Base-by-base conservation (phyloP, 2,888 invertebrate genomes). In the Drosophila pullipes region DNA sequence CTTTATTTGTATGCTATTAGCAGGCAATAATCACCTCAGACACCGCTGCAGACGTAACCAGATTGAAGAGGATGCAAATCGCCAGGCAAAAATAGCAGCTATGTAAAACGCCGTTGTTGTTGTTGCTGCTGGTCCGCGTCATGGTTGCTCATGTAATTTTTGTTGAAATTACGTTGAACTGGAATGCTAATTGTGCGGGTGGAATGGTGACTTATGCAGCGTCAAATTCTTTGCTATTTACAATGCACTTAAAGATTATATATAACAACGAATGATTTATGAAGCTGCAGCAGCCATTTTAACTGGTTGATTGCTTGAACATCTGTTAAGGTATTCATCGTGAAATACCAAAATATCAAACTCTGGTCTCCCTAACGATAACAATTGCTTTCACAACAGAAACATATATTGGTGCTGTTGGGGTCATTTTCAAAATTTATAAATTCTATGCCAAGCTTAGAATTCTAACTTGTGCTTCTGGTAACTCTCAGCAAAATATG, bases 381-480 rank as follows among this genome's bases (percentile, higher is more conserved):
- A 13, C 2, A 25, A 18, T 18, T 22, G 5, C 9, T 5, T 35
- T 60, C 25, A 60, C 33, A 30, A 35, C 52, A 33, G 47, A 28
- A 9, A 18, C 13, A 41, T n/a, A 4, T n/a, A 37, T 55, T 25
- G 35, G 5, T 5, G 95, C 82, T 94, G 94, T 83, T 93, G 95
- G 94, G 92, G 94, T 94, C 98, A 95, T 91, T 94, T 98, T 0
- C 97, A 98, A 1, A 96, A 98, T 91, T 4, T 16, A 16, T 9
- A 4, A 47, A 9, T 16, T 13, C 4, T 6, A 22, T 7, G 7
- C 13, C 95, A 96, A 84, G 92, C 94, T 0, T 96, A 94, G 87
- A 95, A 96, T 82, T 97, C 97, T 0, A 97, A 98, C 91, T 94
- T 97, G 93, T 98, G 98, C 94, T 97, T 98, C 93, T 98, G 98